These are phyloP conservation scores for Pangasianodon gigas DNA, from an alignment of 2,113 vertebrate genomes.

Conservation along the genomic window DNA sequence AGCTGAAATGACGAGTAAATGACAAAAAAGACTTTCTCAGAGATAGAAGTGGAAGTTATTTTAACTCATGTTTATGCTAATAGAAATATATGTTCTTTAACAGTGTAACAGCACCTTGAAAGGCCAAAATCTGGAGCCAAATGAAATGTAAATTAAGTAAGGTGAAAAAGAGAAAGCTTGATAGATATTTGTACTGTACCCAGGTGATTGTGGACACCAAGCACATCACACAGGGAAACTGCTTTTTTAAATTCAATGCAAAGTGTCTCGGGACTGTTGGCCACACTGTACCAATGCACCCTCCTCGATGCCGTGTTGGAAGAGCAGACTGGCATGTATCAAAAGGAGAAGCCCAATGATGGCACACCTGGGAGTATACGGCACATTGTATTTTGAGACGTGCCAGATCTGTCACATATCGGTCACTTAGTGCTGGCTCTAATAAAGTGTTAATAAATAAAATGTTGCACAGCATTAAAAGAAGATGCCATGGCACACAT, in stretches of 20 bases:
- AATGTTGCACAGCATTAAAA: background rate
- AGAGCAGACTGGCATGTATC: background rate
- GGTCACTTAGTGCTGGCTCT: background rate
- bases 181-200: background rate
- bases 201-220: background rate
- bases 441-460: background rate
- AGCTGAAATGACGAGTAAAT: background rate
- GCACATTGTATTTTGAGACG: background rate
- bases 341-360: background rate
- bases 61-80: background rate
- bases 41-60: background rate
- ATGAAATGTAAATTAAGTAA: background rate
- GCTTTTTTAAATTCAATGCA: background rate
- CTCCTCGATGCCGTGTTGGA: background rate
- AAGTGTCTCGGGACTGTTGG: background rate
- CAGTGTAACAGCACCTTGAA: background rate
- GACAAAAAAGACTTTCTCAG: background rate
- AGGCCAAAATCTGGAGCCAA: background rate
- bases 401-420: background rate
- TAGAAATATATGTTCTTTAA: background rate
- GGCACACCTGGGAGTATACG: background rate
- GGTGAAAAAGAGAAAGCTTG: background rate
- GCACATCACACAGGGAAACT: background rate
- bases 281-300: background rate
- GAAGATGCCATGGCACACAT: background rate